phyloP scores from a whole-genome alignment of 2,113 vertebrate species.

The Morphnarchus princeps region DNA sequence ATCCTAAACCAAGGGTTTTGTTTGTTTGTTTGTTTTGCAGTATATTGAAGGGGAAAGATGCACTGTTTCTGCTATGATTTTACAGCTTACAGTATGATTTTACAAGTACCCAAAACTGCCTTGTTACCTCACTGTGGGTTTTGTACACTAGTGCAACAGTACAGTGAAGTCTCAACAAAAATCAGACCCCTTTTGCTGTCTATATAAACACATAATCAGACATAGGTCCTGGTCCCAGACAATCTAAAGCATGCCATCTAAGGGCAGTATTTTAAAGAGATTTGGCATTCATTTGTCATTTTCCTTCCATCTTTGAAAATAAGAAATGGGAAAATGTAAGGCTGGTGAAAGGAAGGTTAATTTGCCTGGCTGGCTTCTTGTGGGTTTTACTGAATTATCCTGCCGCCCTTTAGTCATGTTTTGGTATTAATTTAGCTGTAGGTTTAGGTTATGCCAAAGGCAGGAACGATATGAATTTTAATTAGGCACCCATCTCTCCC shows the following conservation, averaged over 20 bases:
- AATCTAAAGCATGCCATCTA: background rate
- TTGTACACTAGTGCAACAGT: background rate
- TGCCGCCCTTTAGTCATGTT: conserved; percentile 33
- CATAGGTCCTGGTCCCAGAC: background rate
- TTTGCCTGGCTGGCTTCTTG: conserved; percentile 12
- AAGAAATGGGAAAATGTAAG: background rate
- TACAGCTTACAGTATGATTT: background rate
- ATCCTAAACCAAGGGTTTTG: background rate
- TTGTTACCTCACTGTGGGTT: background rate
- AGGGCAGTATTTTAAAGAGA: background rate
- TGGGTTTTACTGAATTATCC: conserved; percentile 38
- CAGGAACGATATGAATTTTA: conserved; percentile 33
- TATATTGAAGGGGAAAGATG: background rate
- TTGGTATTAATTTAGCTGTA: conserved; percentile 44
- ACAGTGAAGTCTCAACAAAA: background rate
- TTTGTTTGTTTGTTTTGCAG: background rate
- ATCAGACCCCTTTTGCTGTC: background rate
- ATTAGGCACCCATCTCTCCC: conserved; percentile 46
- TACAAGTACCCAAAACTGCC: background rate
- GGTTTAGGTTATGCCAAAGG: conserved; percentile 39
- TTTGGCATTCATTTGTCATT: background rate
- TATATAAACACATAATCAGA: background rate
- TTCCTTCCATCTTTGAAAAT: background rate
- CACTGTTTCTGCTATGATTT: background rate
- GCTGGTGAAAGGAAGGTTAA: conserved; percentile 18